Evolutionary conservation across 2,888 invertebrate genomes (phyloP).

Genomic region (Tridacna gigas): DNA sequence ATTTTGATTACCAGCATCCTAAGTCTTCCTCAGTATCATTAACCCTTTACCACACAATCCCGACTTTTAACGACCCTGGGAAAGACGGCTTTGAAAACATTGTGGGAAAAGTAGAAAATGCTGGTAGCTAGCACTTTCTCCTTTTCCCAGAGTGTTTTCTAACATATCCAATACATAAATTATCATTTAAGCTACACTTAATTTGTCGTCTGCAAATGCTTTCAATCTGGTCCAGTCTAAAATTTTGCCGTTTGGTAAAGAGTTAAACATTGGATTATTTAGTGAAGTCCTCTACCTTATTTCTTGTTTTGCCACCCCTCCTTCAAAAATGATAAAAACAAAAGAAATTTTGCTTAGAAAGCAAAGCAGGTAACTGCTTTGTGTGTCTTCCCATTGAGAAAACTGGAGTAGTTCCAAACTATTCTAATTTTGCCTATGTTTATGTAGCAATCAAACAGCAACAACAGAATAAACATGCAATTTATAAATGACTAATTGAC

Average conservation of each 20-base stretch:
- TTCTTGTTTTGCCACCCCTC: too few relatives aligned
- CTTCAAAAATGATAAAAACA: too few relatives aligned
- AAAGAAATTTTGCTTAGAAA: too few relatives aligned
- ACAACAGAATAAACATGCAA: conserved; percentile 42
- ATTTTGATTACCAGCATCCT: too few relatives aligned
- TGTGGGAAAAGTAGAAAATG: neutral
- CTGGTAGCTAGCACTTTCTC: neutral
- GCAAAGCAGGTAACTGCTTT: too few relatives aligned
- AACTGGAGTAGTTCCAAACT: neutral
- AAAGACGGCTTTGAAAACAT: neutral
- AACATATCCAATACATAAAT: neutral
- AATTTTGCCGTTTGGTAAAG: neutral
- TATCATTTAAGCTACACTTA: neutral
- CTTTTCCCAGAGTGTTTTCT: neutral
- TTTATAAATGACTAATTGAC: conserved; percentile 52
- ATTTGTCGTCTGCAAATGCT: neutral
- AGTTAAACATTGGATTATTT: neutral
- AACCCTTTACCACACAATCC: neutral
- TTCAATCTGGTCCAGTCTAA: neutral
- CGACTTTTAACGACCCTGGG: neutral
- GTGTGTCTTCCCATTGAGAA: neutral
- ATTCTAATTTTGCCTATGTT: conserved; percentile 11
- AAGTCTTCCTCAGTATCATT: too few relatives aligned
- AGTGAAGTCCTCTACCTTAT: too few relatives aligned
- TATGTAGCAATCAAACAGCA: conserved; percentile 29